Base-by-base conservation (phyloP, 2,797 vertebrate species). In the Alauda arvensis region DNA sequence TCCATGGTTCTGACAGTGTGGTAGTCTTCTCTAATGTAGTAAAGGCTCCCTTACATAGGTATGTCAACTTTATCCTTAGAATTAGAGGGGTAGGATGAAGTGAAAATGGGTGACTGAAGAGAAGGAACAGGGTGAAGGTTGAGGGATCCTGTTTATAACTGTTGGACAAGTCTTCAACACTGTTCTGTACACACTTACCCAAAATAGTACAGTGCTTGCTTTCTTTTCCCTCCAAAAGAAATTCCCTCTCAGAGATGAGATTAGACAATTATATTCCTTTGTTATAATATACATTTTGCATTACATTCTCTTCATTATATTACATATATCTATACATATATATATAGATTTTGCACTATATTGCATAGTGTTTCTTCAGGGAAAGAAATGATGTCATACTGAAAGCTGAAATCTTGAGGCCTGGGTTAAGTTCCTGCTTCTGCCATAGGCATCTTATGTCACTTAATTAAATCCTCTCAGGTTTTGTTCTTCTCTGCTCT, bases 331-430 rank as follows among this genome's bases (percentile, higher is more conserved):
- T 61, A 28, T 83, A 59, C 11, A n/a, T n/a, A n/a, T n/a, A n/a
- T n/a, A n/a, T 59, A 49, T 43, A 56, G 49, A 52, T 66, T 78
- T 69, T 66, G 8, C 45, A 66, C 65, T 66, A 31, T 42, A 43
- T 83, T 91, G 46, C 37, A 14, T 18, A 85, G 25, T 3, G 1
- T 76, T 87, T 76, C 56, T 93, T 83, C 42, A 66, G 49, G 80
- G 79, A 59, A 87, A 87, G 18, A 78, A 90, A 85, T 90, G 1
- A 85, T 83, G 60, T 85, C 77, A 88, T 88, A n/a, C 11, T 68
- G 21, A 80, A 87, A 87, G 46, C 53, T 88, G 62, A 87, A 94
- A 83, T 81, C 31, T 57, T 66, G 63, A 91, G 31, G 77, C 37
- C 17, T 53, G 46, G 39, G 15, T 90, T 85, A 78, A 78, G 42